A percentile compares a stretch with the other conserved stretches of the same genome.
phyloP scores from a whole-genome alignment of 2,113 vertebrate genomes.

The Malurus melanocephalus region DNA sequence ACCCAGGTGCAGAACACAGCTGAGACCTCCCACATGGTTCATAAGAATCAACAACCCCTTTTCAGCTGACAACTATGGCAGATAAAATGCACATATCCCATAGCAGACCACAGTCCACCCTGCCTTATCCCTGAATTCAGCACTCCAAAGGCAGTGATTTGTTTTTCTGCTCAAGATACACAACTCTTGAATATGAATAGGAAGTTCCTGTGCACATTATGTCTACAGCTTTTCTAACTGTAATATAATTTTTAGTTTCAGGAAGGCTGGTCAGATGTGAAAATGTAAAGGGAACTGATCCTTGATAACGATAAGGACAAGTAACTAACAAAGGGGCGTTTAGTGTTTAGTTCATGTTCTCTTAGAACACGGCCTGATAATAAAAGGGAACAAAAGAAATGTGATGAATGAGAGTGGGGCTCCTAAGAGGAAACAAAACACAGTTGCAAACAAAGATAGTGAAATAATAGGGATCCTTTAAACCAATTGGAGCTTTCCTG shows the following conservation, averaged over 20 bases:
- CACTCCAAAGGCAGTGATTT: not conserved
- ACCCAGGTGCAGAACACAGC: not conserved
- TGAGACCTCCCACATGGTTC: not conserved
- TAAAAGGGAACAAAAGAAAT: constrained; percentile 41
- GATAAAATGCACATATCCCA: not conserved
- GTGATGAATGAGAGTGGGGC: constrained; percentile 37
- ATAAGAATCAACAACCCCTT: not conserved
- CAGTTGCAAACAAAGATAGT: constrained; percentile 6
- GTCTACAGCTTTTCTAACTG: not conserved
- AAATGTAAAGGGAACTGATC: constrained; percentile 32
- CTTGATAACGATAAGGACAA: constrained; percentile 20
- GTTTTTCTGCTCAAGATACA: not conserved
- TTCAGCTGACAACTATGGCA: not conserved
- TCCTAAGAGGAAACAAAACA: not conserved
- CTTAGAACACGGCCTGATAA: not conserved
- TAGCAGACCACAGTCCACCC: not conserved
- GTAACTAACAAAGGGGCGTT: not conserved
- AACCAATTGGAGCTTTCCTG: not conserved
- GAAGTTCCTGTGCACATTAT: not conserved
- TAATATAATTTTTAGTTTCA: constrained; percentile 15
- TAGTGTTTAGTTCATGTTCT: constrained; percentile 21
- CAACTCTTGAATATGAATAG: not conserved
- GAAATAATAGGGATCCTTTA: not conserved
- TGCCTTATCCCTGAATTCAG: not conserved
- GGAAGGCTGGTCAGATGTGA: constrained; percentile 26